phyloP scores from a whole-genome alignment of 2,113 vertebrate genomes.

The Hypomesus transpacificus region DNA sequence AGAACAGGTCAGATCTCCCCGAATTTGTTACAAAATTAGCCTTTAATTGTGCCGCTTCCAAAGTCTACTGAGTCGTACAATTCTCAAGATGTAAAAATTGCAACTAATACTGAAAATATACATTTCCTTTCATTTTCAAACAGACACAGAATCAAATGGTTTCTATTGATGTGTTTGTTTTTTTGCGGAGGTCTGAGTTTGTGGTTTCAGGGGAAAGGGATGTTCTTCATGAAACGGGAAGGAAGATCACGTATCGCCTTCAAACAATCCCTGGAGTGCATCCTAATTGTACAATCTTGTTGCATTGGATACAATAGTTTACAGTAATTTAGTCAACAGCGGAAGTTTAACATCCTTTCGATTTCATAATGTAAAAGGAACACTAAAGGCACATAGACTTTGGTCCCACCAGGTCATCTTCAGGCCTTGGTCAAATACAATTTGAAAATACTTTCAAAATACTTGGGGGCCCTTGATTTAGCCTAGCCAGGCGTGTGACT shows the following conservation, averaged over 20 bases:
- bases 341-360: neutral
- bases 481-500: too few species aligned
- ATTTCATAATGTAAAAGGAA: neutral
- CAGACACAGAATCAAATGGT: constrained; percentile 78
- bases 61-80: constrained; percentile 88
- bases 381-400: constrained; percentile 95
- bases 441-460: too few species aligned
- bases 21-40: constrained; percentile 85
- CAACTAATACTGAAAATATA: constrained; percentile 87
- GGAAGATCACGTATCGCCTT: constrained; percentile 34
- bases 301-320: too few species aligned
- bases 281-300: constrained; percentile 30
- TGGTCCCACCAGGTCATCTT: constrained; percentile 95
- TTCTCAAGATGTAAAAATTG: constrained; percentile 88
- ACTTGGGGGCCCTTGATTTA: too few species aligned
- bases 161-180: constrained; percentile 54
- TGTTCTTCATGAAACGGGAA: constrained; percentile 76
- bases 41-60: constrained; percentile 94
- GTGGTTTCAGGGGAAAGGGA: constrained; percentile 27
- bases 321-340: neutral
- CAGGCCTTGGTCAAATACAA: constrained; percentile 43
- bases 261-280: constrained; percentile 71
- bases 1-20: constrained; percentile 74
- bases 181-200: constrained; percentile 55
- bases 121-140: constrained; percentile 77